Percentiles rank a stretch among this genome's conserved stretches.
Conservation (phyloP, 2,113 vertebrate genomes). For the Pristiophorus japonicus region DNA sequence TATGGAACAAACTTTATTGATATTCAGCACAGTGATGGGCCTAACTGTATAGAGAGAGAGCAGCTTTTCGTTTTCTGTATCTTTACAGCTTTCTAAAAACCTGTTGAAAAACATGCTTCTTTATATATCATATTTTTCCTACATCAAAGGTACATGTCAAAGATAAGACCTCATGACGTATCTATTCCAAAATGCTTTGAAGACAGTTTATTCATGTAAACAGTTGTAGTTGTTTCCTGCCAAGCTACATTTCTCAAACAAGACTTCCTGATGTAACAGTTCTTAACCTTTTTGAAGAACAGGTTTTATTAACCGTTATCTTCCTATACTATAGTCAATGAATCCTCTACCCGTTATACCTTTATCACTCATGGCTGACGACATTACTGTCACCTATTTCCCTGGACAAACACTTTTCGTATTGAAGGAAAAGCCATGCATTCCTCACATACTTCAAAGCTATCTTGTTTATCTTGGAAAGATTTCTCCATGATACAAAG, state of each 20-base stretch:
- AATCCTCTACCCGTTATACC: no score
- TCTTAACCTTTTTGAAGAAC: no score
- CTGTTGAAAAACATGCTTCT: no score
- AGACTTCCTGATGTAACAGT: background rate
- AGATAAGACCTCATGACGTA: background rate
- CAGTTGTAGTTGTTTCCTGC: background rate
- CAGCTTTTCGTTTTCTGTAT: background rate
- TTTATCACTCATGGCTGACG: no score
- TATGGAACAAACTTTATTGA: no score
- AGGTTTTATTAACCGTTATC: no score
- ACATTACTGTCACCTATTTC: background rate
- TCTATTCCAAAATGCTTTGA: background rate
- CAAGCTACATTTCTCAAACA: background rate
- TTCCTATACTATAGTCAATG: no score
- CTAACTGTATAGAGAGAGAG: no score
- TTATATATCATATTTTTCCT: no score
- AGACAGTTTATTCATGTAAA: background rate
- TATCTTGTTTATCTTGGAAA: background rate
- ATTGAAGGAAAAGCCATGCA: background rate
- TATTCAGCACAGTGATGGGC: no score
- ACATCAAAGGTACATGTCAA: background rate
- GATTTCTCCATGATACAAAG: background rate
- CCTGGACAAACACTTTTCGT: background rate
- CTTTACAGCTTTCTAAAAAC: no score
- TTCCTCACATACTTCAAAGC: background rate